Evolutionary conservation across 2,113 vertebrate genomes (phyloP).

Genomic region (Ondatra zibethicus): DNA sequence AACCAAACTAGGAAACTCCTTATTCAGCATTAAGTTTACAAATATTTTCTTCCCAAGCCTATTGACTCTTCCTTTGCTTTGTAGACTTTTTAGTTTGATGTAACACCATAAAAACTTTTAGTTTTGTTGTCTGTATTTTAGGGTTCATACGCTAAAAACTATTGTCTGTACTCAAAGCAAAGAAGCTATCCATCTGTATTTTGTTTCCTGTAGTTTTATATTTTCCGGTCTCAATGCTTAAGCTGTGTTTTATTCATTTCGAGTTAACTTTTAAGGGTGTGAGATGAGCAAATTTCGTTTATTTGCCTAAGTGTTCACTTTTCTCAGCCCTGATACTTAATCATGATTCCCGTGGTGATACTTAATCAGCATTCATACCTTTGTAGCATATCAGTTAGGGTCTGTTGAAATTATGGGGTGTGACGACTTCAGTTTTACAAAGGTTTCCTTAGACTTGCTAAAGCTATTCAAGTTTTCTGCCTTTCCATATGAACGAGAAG

Average conservation of each 20-base stretch:
- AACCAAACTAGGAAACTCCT: not conserved
- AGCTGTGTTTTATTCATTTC: not conserved
- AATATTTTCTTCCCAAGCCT: not conserved
- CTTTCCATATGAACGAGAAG: not conserved
- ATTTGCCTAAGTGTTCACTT: not conserved
- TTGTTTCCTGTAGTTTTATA: not conserved
- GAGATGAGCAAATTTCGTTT: not conserved
- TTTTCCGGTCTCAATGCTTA: not conserved
- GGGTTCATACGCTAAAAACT: not conserved
- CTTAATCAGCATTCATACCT: not conserved
- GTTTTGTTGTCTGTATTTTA: not conserved
- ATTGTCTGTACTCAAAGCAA: too few species aligned
- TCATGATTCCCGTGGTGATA: too few species aligned
- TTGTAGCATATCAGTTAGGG: not conserved
- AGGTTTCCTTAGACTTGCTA: not conserved
- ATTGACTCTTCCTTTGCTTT: not conserved
- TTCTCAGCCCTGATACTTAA: not conserved
- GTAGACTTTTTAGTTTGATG: not conserved
- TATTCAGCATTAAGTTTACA: not conserved
- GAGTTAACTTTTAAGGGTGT: not conserved
- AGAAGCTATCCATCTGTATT: not conserved
- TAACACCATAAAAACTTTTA: not conserved
- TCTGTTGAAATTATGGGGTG: too few species aligned
- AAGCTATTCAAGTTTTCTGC: not conserved
- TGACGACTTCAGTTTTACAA: too few species aligned